Evolutionary conservation across 1,140 invertebrate species (phyloP).

Genomic region (Apis florea): DNA sequence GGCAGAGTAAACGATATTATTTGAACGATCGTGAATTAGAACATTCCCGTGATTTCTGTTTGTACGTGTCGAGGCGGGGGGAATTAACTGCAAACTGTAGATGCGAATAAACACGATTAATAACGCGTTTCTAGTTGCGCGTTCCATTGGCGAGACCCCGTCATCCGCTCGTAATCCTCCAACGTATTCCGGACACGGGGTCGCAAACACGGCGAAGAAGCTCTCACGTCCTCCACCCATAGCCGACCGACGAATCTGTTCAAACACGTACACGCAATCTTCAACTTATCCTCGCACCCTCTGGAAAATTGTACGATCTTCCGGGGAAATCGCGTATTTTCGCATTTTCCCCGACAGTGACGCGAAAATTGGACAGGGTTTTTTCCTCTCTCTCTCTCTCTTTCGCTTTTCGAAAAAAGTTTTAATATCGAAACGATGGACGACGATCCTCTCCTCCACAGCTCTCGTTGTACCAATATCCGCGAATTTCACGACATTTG

Average conservation of each 20-base stretch:
- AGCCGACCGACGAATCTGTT: neutral
- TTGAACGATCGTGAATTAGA: slow-evolving; percentile 26
- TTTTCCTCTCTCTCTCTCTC: too few relatives aligned
- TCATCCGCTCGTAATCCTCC: neutral
- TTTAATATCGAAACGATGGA: too few relatives aligned
- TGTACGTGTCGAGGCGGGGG: neutral
- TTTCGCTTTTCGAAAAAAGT: too few relatives aligned
- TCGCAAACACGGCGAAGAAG: neutral
- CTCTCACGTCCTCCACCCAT: neutral
- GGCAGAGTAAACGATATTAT: slow-evolving; percentile 29
- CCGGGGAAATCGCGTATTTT: neutral
- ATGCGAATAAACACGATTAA: slow-evolving; percentile 42
- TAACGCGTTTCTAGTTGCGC: slow-evolving; percentile 8
- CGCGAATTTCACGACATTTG: slow-evolving; percentile 35
- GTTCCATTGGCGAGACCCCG: neutral
- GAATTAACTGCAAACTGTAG: slow-evolving; percentile 28
- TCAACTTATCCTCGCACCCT: neutral
- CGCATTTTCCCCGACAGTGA: neutral
- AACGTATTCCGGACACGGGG: neutral
- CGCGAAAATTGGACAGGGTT: neutral
- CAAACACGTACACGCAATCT: slow-evolving; percentile 28
- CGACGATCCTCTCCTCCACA: too few relatives aligned
- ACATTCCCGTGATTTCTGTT: slow-evolving; percentile 10
- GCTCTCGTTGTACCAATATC: neutral
- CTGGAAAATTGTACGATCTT: neutral